Base-by-base conservation (phyloP, 2,888 invertebrate species). In the Drosophila tripunctata region DNA sequence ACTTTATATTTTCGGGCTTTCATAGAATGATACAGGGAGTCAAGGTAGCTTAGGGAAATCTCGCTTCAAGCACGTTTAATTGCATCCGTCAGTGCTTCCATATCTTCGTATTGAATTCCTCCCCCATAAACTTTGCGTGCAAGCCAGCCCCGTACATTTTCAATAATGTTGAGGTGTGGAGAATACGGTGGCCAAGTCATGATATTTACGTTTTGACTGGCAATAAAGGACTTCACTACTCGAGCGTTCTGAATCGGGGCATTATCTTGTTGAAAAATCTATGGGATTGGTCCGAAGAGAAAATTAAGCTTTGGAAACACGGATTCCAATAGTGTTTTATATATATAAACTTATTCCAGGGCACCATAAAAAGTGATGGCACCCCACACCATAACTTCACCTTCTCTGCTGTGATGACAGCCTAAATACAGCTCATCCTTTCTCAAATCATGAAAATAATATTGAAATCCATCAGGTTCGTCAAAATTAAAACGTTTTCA, bases 101-200 rank as follows among this genome's bases (percentile, higher is more conserved):
- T 52, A 40, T 33, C 41, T 47, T 64, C 60, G 38, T 44, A 62
- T 38, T 62, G 63, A 50, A 50, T 65, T 31, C 60, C 44, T 19
- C 40, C 55, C 43, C 48, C 43, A 12, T 58, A 69, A 7, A 63
- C 36, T 8, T 64, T 56, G 4, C 57, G 38, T 19, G 48, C 50
- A 4, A 60, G 47, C 41, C 56, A 65, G 10, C 54, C 35, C 52
- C 48, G 58, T 6, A 56, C 51, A 58, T 65, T 65, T 69, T 65
- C 40, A 38, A 63, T 62, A 15, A 69, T 33, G 27, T 56, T 66
- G 12, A 56, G 22, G 22, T 30, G 48, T 15, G 55, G 41, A 3
- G 65, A 69, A 47, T 65, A 65, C 8, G 62, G 31, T 61, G 44
- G 50, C 56, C 48, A 65, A 3, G 45, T 44, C 61, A 55, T 36